Base-by-base conservation (phyloP, 2,113 vertebrate genomes). In the Xenus cinereus region DNA sequence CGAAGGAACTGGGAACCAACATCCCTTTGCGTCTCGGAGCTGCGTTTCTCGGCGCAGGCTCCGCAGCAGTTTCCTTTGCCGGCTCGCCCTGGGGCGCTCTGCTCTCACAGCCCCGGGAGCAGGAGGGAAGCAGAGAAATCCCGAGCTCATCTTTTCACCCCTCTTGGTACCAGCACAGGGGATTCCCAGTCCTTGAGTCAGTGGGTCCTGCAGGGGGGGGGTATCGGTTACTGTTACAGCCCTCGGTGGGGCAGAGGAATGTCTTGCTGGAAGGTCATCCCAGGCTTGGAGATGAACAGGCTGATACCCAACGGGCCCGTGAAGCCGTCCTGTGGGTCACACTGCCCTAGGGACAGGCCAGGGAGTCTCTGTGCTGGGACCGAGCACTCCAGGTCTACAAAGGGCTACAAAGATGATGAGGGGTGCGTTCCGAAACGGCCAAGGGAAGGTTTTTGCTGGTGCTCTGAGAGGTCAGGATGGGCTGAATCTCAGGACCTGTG, bases 1-100 rank as follows among this genome's bases (percentile, higher is more conserved):
- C 0, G 0, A 17, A 51, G 67, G 50, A 35, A 5, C 1, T 60
- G 51, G 69, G 72, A 89, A 63, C 50, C 51, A 10, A 79, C 69
- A 46, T 68, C 39, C 53, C 17, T 27, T 46, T 30, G 33, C 1
- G 0, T 37, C 23, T 72, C 3, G 0, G 76, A 50, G 30, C 27
- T 14, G n/a, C 0, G 1, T 17, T 12, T 8, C 64, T 57, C 4
- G 2, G 43, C 3, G 2, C 7, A 13, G 16, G 13, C 6, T 37
- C 33, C 0, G 0, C 33, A 7, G 41, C 4, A 5, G 39, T 51
- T 59, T 27, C 69, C 43, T 51, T 24, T 66, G 71, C 68, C 4
- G 5, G 14, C 68, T 85, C 5, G 1, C 22, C 71, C 69, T 4
- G 45, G 8, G 21, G 10, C 74, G 11, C 51, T 67, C 48, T 30